A percentile compares a stretch with the other conserved stretches of the same genome.
These are phyloP conservation scores for Pogonomyrmex californicus DNA, from an alignment of 1,140 invertebrate species.

Conservation along the genomic window DNA sequence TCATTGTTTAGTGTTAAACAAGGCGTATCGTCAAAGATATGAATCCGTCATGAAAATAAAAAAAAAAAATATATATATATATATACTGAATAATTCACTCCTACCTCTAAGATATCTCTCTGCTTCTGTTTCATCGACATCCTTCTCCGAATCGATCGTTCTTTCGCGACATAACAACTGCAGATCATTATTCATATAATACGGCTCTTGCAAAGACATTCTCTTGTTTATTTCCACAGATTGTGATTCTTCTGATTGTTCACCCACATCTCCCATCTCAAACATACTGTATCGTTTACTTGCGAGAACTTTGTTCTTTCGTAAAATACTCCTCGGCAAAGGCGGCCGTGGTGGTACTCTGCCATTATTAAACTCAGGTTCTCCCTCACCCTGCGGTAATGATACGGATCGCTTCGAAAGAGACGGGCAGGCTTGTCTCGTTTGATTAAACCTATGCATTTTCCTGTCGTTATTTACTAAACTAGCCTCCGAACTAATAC, in stretches of 20 bases:
- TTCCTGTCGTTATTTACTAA: constrained; percentile 87
- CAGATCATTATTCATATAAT: constrained; percentile 89
- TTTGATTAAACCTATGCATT: constrained; percentile 80
- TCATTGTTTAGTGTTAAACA: background rate
- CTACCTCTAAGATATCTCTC: constrained; percentile 81
- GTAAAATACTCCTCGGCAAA: constrained; percentile 90
- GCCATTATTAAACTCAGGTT: constrained; percentile 82
- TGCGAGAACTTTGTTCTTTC: constrained; percentile 88
- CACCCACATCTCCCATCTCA: constrained; percentile 89
- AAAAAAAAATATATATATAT: background rate
- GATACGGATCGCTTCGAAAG: constrained; percentile 90
- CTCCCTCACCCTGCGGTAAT: constrained; percentile 87
- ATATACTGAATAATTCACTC: constrained; percentile 17
- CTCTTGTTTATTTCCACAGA: constrained; percentile 89
- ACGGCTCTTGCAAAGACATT: constrained; percentile 91
- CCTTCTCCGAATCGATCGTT: constrained; percentile 84
- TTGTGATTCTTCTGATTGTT: constrained; percentile 86
- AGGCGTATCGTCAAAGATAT: background rate
- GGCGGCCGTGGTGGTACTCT: constrained; percentile 91
- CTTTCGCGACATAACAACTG: constrained; percentile 78
- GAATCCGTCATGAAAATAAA: background rate
- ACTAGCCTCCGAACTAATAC: constrained; percentile 90
- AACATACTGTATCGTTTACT: constrained; percentile 93
- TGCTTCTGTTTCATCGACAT: constrained; percentile 84
- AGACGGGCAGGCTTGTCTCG: constrained; percentile 86